Evolutionary conservation across 2,797 vertebrate genomes (phyloP).

Genomic region (Poeciliopsis presidionis): DNA sequence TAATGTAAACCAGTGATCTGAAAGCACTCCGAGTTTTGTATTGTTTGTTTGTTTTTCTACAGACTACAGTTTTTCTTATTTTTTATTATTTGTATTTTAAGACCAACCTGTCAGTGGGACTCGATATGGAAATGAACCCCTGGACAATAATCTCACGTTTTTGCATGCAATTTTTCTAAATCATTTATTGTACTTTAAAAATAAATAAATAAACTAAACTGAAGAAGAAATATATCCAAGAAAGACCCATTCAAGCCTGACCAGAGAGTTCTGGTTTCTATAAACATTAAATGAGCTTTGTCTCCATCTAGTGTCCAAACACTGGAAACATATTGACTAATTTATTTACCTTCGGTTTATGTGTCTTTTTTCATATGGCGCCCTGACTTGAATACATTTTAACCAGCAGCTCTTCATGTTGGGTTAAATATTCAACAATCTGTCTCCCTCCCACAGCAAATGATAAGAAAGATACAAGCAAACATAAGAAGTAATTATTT

Average conservation of each 20-base stretch:
- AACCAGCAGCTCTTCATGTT: slow-evolving; percentile 32
- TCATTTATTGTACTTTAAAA: not conserved
- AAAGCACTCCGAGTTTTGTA: not conserved
- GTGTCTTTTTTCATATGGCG: slow-evolving; percentile 16
- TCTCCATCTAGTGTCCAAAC: slow-evolving; percentile 25
- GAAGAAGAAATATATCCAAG: not conserved
- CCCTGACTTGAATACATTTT: slow-evolving; percentile 45
- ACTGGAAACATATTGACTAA: not conserved
- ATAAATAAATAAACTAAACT: not conserved
- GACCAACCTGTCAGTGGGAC: not conserved
- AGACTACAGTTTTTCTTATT: not conserved
- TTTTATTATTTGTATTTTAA: not conserved
- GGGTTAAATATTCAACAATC: slow-evolving; percentile 61
- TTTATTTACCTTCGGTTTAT: slow-evolving; percentile 23
- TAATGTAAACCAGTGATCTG: not conserved
- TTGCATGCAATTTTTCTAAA: not conserved
- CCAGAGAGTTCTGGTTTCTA: not conserved
- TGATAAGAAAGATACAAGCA: slow-evolving; percentile 32
- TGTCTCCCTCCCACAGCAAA: slow-evolving; percentile 30
- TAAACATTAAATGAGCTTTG: slow-evolving; percentile 4
- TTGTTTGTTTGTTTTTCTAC: too few species aligned
- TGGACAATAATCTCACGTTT: not conserved
- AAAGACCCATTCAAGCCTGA: not conserved
- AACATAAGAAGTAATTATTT: slow-evolving; percentile 10
- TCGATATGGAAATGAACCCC: not conserved